A percentile compares a stretch with the other conserved stretches of the same genome.
phyloP scores from a whole-genome alignment of 1,140 invertebrate species.

The Sitodiplosis mosellana region DNA sequence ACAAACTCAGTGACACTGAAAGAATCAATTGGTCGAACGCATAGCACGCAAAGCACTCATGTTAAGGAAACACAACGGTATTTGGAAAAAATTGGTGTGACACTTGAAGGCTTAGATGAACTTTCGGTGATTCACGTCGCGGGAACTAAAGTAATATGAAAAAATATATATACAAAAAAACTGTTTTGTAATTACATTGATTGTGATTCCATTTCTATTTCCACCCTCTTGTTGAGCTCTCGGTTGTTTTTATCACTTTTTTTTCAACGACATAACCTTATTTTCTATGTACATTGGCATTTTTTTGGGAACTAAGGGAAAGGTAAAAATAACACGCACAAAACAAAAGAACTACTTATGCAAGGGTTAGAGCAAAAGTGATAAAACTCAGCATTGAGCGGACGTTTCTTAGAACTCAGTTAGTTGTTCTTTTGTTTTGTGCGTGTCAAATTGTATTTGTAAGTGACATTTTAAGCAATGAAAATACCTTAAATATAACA shows the following conservation, averaged over 20 bases:
- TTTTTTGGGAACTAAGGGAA: neutral
- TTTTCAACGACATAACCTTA: too few species aligned
- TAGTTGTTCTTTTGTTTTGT: too few species aligned
- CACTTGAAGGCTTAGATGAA: conserved; percentile 37
- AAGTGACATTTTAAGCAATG: too few species aligned
- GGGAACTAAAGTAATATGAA: conserved; percentile 95
- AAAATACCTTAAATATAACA: conserved; percentile 10
- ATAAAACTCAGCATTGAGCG: too few species aligned
- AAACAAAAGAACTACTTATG: too few species aligned
- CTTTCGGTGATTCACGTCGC: conserved; percentile 82
- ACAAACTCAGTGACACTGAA: conserved; percentile 42
- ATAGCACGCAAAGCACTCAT: conserved; percentile 14
- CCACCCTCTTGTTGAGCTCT: too few species aligned
- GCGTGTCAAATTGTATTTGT: too few species aligned
- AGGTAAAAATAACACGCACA: neutral
- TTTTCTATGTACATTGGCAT: too few species aligned
- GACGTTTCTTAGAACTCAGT: too few species aligned
- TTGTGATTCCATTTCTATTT: neutral
- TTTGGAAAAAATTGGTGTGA: conserved; percentile 43
- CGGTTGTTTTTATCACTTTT: too few species aligned
- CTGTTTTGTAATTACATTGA: neutral
- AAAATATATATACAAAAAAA: conserved; percentile 29
- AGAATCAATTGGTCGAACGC: conserved; percentile 23
- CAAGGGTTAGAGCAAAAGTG: too few species aligned
- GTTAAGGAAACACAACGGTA: conserved; percentile 32